Evolutionary conservation across 1,140 invertebrate species (phyloP).

Genomic region (Papilio aristodemus): DNA sequence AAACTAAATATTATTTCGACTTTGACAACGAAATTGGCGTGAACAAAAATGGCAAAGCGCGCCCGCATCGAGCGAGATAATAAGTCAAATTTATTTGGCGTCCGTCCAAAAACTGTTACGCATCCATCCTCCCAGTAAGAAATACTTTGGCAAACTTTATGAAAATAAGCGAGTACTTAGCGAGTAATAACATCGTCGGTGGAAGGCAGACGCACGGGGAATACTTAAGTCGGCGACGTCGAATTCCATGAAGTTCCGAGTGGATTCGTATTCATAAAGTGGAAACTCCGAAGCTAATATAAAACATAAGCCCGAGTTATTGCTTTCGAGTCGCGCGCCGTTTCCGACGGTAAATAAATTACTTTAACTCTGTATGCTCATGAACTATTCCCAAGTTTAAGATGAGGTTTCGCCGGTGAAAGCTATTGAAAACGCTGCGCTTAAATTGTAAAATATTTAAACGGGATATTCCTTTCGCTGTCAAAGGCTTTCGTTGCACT

Average conservation of each 20-base stretch:
- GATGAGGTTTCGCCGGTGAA: slow-evolving; percentile 26
- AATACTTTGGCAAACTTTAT: slow-evolving; percentile 28
- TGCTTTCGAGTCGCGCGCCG: slow-evolving; percentile 46
- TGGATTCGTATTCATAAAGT: slow-evolving; percentile 53
- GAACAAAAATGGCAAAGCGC: slow-evolving; percentile 9
- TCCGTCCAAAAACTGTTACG: slow-evolving; percentile 16
- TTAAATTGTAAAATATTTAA: neutral
- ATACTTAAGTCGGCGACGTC: slow-evolving; percentile 36
- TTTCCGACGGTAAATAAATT: slow-evolving; percentile 52
- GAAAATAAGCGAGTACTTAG: slow-evolving; percentile 32
- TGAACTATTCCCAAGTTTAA: slow-evolving; percentile 41
- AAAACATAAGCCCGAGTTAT: slow-evolving; percentile 55
- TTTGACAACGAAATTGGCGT: slow-evolving; percentile 17
- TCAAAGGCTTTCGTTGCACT: slow-evolving; percentile 4
- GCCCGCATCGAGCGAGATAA: neutral
- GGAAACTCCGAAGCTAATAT: slow-evolving; percentile 54
- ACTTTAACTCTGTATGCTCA: slow-evolving; percentile 42
- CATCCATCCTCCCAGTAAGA: slow-evolving; percentile 15
- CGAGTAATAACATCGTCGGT: slow-evolving; percentile 30
- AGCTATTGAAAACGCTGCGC: slow-evolving; percentile 36
- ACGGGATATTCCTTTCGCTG: neutral
- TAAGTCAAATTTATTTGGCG: slow-evolving; percentile 28
- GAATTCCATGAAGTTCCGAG: slow-evolving; percentile 48
- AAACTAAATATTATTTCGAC: slow-evolving; percentile 21
- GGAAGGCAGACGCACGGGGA: slow-evolving; percentile 21